Evolutionary conservation across 2,888 invertebrate genomes (phyloP).

Genomic region (Conops quadrifasciatus): DNA sequence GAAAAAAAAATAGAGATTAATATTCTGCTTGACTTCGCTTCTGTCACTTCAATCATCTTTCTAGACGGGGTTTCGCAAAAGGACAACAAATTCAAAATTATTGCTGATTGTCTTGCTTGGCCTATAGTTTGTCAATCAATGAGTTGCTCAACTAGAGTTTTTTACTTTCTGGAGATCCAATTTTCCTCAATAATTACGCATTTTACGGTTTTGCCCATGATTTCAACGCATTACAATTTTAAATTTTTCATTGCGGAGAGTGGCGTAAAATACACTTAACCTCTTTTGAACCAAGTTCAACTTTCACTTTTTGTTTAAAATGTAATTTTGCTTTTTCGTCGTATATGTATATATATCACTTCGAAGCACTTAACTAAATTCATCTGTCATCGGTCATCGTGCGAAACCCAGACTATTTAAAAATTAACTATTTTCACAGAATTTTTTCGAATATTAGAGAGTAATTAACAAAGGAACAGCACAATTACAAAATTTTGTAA

Average conservation of each 20-base stretch:
- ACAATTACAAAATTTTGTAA: background rate
- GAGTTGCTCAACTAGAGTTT: background rate
- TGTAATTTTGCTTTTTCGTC: background rate
- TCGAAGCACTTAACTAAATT: background rate
- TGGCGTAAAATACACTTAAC: background rate
- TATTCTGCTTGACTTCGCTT: background rate
- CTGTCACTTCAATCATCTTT: no score
- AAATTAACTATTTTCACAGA: background rate
- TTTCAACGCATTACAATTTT: background rate
- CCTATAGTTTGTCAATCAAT: conserved; percentile 26
- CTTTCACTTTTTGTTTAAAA: conserved; percentile 26
- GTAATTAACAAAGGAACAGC: background rate
- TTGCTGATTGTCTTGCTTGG: conserved; percentile 13
- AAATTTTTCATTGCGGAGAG: background rate
- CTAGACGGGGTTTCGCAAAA: background rate
- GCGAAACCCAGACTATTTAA: background rate
- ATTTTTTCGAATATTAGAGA: background rate
- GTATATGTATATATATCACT: background rate
- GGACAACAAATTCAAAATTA: background rate
- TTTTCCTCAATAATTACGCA: background rate
- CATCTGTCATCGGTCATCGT: background rate
- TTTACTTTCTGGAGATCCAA: background rate
- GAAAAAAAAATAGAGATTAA: background rate
- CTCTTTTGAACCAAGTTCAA: conserved; percentile 17
- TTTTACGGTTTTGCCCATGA: background rate